Conservation (phyloP, 2,888 invertebrate species). For the Leptinotarsa peninsularis region DNA sequence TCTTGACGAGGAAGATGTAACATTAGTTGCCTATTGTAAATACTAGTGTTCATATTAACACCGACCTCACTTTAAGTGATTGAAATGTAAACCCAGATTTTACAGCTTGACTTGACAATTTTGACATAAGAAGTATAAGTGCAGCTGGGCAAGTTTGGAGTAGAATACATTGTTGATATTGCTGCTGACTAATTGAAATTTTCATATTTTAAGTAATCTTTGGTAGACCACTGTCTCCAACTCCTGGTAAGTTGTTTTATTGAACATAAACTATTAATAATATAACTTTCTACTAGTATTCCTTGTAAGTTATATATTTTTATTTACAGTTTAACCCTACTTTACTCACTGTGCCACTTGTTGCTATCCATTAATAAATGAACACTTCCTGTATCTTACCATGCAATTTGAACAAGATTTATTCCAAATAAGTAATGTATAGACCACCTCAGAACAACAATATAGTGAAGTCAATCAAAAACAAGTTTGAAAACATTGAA, state of each 20-base stretch:
- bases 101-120: too few species aligned
- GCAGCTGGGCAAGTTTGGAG: too few species aligned
- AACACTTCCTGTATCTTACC: conserved; percentile 45
- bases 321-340: conserved; percentile 45
- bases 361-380: conserved; percentile 47
- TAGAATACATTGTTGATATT: conserved; percentile 1
- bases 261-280: conserved; percentile 34
- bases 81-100: too few species aligned
- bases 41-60: too few species aligned
- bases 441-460: conserved; percentile 63
- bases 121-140: too few species aligned
- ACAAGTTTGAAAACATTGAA: conserved; percentile 71
- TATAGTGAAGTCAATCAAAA: conserved; percentile 75
- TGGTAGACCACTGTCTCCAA: conserved; percentile 36
- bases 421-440: conserved; percentile 57
- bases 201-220: conserved; percentile 24
- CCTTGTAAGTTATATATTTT: conserved; percentile 43
- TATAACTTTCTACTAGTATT: conserved; percentile 24
- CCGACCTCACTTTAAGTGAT: too few species aligned
- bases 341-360: conserved; percentile 49
- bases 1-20: too few species aligned
- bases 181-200: conserved; percentile 28
- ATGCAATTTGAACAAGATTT: conserved; percentile 33
- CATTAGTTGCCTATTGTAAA: too few species aligned
- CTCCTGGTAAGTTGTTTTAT: background rate